Conservation (phyloP, 2,888 invertebrate genomes). For the Leptinotarsa rubiginosa region DNA sequence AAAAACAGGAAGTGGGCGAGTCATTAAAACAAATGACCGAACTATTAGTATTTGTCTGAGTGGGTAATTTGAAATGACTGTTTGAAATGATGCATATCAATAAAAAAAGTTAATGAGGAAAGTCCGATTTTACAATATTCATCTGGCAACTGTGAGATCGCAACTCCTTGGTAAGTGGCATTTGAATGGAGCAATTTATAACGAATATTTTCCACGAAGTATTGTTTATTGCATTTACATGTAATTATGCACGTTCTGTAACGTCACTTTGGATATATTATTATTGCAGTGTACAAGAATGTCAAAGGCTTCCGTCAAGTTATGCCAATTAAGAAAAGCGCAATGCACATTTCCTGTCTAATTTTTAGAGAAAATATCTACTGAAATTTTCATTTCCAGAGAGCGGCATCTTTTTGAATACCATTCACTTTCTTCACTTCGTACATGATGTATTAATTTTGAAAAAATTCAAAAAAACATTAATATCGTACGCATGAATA, state of each 20-base stretch:
- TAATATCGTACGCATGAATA: too few relatives aligned
- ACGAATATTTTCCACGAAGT: slow-evolving; percentile 31
- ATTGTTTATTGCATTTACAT: slow-evolving; percentile 31
- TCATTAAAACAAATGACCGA: background rate
- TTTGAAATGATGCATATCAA: slow-evolving; percentile 12
- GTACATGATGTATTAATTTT: too few relatives aligned
- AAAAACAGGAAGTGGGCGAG: background rate
- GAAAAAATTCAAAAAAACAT: too few relatives aligned
- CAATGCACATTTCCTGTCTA: slow-evolving; percentile 2
- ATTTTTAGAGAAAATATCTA: background rate
- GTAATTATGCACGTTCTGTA: slow-evolving; percentile 30
- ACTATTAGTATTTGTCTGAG: slow-evolving; percentile 13
- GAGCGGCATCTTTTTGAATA: too few relatives aligned
- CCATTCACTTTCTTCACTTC: too few relatives aligned
- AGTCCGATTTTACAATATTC: slow-evolving; percentile 26
- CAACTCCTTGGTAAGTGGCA: slow-evolving; percentile 32
- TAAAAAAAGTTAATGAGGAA: slow-evolving; percentile 28
- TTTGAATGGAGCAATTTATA: slow-evolving; percentile 38
- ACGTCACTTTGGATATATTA: slow-evolving; percentile 29
- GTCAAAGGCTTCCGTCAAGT: slow-evolving; percentile 6
- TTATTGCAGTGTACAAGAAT: slow-evolving; percentile 11
- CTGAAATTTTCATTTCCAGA: background rate
- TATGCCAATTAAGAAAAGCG: slow-evolving; percentile 6
- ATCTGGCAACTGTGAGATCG: slow-evolving; percentile 23
- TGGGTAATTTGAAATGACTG: slow-evolving; percentile 7